phyloP scores from a whole-genome alignment of 2,888 invertebrate species.

The Petrophora chlorosata region DNA sequence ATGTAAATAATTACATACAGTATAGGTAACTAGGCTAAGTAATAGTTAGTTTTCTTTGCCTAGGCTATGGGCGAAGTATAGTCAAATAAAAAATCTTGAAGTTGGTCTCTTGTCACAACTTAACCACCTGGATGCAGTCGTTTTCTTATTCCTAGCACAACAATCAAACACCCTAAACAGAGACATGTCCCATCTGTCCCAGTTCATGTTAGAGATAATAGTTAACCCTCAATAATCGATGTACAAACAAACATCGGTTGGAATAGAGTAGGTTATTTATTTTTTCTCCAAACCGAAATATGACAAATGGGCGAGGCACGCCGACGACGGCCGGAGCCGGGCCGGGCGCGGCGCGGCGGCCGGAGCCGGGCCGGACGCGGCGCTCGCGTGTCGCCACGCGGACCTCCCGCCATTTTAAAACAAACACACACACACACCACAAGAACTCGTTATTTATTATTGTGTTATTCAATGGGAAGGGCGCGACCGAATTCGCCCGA shows the following conservation, averaged over 20 bases:
- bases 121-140: neutral
- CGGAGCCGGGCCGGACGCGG: neutral
- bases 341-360: neutral
- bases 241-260: constrained; percentile 77
- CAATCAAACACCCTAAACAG: constrained; percentile 42
- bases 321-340: constrained; percentile 39
- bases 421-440: constrained; percentile 81
- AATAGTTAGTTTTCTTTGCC: too few species aligned
- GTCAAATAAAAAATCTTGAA: too few species aligned
- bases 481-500: constrained; percentile 79
- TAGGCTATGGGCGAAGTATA: too few species aligned
- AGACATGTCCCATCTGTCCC: constrained; percentile 69
- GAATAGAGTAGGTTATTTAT: constrained; percentile 78
- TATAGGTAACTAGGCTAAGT: too few species aligned
- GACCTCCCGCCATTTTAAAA: constrained; percentile 84
- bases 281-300: constrained; percentile 79
- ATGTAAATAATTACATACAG: too few species aligned
- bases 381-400: constrained; percentile 82
- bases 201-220: constrained; percentile 70
- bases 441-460: constrained; percentile 83
- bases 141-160: constrained; percentile 1
- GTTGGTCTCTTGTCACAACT: neutral
- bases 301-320: constrained; percentile 79
- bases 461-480: constrained; percentile 78
- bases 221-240: constrained; percentile 75